Base-by-base conservation (phyloP, 2,113 vertebrate genomes). In the Irena cyanogastra region DNA sequence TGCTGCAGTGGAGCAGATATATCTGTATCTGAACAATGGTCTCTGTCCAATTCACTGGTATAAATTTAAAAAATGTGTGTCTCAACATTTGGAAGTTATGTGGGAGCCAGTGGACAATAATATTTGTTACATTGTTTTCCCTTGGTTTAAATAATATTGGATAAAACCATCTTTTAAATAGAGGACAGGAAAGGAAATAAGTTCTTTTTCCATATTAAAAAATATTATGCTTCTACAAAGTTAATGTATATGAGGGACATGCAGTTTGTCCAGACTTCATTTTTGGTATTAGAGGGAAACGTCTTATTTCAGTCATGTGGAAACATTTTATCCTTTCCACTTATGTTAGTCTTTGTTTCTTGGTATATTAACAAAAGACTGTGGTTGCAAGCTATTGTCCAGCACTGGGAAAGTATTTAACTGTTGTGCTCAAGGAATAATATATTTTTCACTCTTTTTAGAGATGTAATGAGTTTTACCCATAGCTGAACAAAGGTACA, bases 321-420 rank as follows among this genome's bases (percentile, higher is more conserved):
- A 87, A 95, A 71, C 4, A 4, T 94, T 91, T 91, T 85, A 82
- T 47, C 49, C 42, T 91, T 94, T 91, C 69, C 74, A 47, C 70
- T 82, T 64, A 59, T 87, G 39, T 82, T 45, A 52, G 77, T 52
- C 81, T 83, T 89, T 92, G 72, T 76, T 54, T 83, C 56, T 77
- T 49, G 27, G 71, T 80, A 86, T 64, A 66, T 78, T 42, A 87
- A 81, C 42, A 42, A 85, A 68, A 95, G 53, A 16, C 44, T 91
- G 84, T 91, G 90, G 92, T 87, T 94, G 78, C 61, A 96, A 87
- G 16, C 72, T 82, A 50, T 94, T 94, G 89, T 89, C 80, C 69
- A 78, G 72, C 37, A 75, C 33, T 78, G 69, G 33, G 53, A 89
- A 95, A 94, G 30, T 72, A 96, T 87, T 91, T 53, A 70, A 72